Conservation (phyloP, 2,888 invertebrate species). For the Erynnis tages region DNA sequence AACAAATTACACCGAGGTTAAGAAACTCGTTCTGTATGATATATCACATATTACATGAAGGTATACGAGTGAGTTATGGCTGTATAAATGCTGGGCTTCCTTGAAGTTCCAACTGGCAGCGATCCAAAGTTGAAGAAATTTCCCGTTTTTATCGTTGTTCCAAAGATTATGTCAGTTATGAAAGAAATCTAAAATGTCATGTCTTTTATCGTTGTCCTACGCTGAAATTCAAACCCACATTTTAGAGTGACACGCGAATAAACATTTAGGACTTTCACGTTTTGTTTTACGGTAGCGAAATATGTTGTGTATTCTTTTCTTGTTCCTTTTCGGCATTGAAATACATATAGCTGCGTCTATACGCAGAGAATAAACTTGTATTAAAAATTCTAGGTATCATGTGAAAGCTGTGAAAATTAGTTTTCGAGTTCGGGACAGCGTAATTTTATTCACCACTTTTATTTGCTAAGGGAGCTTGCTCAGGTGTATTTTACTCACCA, state of each 20-base stretch:
- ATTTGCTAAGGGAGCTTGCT: constrained; percentile 14
- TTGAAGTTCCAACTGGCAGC: neutral
- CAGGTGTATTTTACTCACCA: too few species aligned
- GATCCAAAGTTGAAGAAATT: neutral
- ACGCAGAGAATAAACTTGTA: neutral
- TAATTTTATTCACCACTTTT: constrained; percentile 3
- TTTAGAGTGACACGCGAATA: too few species aligned
- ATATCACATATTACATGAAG: constrained; percentile 7
- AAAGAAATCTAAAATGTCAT: too few species aligned
- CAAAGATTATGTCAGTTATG: neutral
- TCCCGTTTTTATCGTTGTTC: neutral
- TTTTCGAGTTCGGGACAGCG: neutral
- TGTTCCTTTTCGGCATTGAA: too few species aligned
- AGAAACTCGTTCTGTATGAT: constrained; percentile 19
- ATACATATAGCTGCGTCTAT: too few species aligned
- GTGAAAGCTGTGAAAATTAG: neutral
- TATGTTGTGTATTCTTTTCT: too few species aligned
- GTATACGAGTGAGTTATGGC: constrained; percentile 10
- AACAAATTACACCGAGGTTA: constrained; percentile 26
- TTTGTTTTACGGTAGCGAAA: too few species aligned
- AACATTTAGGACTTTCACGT: too few species aligned
- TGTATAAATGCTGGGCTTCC: neutral
- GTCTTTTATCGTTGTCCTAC: neutral
- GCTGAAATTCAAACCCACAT: too few species aligned
- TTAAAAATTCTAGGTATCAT: neutral